These are phyloP conservation scores for Mastomys natalensis DNA, from an alignment of 2,113 vertebrate genomes.

Conservation along the genomic window DNA sequence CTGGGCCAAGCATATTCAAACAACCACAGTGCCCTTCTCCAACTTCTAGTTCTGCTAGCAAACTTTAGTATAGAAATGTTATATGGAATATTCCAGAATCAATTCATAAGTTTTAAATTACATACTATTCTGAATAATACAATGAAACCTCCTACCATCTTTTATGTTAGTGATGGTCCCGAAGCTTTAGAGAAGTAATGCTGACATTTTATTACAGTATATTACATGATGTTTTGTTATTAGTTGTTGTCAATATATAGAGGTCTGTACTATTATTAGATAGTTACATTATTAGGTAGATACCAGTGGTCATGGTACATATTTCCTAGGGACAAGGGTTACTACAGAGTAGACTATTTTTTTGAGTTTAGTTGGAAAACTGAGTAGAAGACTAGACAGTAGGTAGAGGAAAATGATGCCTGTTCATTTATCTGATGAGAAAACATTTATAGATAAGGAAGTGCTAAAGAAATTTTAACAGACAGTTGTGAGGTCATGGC, in stretches of 20 bases:
- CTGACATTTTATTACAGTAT: not conserved
- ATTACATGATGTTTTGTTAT: not conserved
- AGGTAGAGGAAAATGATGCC: not conserved
- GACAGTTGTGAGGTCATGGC: not conserved
- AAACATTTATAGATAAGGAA: not conserved
- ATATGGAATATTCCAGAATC: not conserved
- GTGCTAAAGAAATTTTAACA: not conserved
- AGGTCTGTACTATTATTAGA: not conserved
- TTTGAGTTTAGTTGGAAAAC: constrained; percentile 39
- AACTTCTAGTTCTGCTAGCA: not conserved
- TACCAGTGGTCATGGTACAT: not conserved
- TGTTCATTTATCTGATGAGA: constrained; percentile 14
- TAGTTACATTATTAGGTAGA: not conserved
- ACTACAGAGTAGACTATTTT: not conserved
- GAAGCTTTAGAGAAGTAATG: not conserved
- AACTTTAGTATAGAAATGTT: not conserved
- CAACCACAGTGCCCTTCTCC: not conserved
- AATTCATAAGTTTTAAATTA: not conserved
- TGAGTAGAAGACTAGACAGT: not conserved
- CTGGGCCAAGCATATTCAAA: too few relatives aligned
- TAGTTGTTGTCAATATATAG: not conserved
- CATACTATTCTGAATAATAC: not conserved
- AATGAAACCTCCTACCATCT: not conserved
- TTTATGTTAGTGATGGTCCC: not conserved
- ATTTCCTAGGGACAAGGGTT: not conserved